A percentile compares a stretch with the other conserved stretches of the same genome.
These are phyloP conservation scores for Boloria euphrosyne DNA, from an alignment of 2,888 invertebrate genomes.

Conservation along the genomic window DNA sequence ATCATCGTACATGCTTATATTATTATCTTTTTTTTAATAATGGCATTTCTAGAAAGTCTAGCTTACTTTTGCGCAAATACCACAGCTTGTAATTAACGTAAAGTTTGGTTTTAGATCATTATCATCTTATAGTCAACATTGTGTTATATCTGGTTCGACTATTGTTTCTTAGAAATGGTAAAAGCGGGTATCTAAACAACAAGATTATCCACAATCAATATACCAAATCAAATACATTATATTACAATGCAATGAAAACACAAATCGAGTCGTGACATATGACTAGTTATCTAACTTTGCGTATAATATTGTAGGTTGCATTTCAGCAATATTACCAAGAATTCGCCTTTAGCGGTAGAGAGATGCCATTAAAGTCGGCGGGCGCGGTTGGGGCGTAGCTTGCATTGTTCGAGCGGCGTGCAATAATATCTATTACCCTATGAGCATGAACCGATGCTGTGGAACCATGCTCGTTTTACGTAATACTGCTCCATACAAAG, in stretches of 20 bases:
- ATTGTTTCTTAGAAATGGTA: slow-evolving; percentile 3
- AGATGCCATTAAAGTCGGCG: slow-evolving; percentile 45
- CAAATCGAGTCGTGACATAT: slow-evolving; percentile 32
- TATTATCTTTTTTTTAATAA: too few species aligned
- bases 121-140: too few species aligned
- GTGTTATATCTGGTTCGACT: too few species aligned
- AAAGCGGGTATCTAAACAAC: slow-evolving; percentile 1
- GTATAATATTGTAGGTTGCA: slow-evolving; percentile 33
- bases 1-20: too few species aligned
- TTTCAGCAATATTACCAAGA: slow-evolving; percentile 36
- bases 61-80: too few species aligned
- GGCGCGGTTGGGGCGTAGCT: slow-evolving; percentile 47
- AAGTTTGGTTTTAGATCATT: too few species aligned
- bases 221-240: slow-evolving; percentile 16
- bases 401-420: slow-evolving; percentile 48
- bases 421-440: slow-evolving; percentile 42
- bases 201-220: slow-evolving; percentile 23
- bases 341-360: slow-evolving; percentile 49
- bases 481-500: slow-evolving; percentile 37
- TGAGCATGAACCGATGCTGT: slow-evolving; percentile 35
- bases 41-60: too few species aligned
- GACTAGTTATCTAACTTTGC: slow-evolving; percentile 32
- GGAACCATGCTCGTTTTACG: slow-evolving; percentile 37
- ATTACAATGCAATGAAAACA: slow-evolving; percentile 26
- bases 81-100: too few species aligned